These are phyloP conservation scores for Cariama cristata DNA, from an alignment of 2,113 vertebrate species.

Conservation along the genomic window DNA sequence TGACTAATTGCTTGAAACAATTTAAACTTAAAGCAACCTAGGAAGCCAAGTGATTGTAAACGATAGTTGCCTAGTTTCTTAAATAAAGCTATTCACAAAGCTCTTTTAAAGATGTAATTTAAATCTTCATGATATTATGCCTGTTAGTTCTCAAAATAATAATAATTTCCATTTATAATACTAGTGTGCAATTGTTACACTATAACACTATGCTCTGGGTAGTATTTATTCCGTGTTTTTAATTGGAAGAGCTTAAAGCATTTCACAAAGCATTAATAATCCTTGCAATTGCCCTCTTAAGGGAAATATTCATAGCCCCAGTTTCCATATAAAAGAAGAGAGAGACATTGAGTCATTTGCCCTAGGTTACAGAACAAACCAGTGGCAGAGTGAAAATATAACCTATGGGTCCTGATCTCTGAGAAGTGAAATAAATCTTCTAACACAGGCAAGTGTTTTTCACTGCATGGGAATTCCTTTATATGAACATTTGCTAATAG, in stretches of 20 bases:
- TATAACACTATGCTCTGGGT: background rate
- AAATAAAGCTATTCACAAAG: background rate
- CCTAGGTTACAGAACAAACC: background rate
- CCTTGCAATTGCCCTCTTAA: background rate
- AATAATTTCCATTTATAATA: background rate
- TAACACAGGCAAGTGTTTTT: background rate
- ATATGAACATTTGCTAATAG: background rate
- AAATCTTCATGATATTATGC: background rate
- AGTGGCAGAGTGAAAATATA: background rate
- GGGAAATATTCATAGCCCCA: background rate
- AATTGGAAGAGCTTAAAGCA: background rate
- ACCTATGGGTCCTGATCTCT: background rate
- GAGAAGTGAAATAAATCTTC: background rate
- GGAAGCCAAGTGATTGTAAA: background rate
- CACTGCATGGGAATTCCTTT: background rate
- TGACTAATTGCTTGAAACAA: background rate
- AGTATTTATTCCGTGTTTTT: background rate
- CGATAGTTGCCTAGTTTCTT: background rate
- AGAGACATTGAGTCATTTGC: background rate
- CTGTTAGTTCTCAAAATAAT: background rate
- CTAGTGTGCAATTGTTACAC: background rate
- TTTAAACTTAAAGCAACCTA: background rate
- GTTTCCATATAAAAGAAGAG: background rate
- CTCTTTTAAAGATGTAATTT: background rate
- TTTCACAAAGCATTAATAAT: slow-evolving; percentile 12